Percentiles rank a stretch among this genome's conserved stretches.
Evolutionary conservation across 2,797 vertebrate species (phyloP).

Genomic region (Choloepus didactylus): DNA sequence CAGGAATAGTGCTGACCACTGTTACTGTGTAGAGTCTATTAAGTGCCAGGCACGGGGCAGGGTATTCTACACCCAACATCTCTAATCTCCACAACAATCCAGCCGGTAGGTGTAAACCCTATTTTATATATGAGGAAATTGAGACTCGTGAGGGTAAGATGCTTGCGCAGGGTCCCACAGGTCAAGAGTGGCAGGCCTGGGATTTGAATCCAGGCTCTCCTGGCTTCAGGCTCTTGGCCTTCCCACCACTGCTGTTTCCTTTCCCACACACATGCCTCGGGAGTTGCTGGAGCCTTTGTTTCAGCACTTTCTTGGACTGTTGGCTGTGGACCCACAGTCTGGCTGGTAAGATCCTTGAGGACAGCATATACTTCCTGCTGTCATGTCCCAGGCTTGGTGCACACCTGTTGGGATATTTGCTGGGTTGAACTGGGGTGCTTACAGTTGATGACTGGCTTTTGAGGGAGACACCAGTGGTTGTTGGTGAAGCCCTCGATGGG

Average conservation of each 20-base stretch:
- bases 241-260: not conserved
- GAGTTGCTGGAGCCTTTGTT: not conserved
- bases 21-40: not conserved
- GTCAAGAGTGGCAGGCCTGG: not conserved
- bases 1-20: not conserved
- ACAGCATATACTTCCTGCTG: not conserved
- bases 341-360: not conserved
- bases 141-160: slow-evolving; percentile 25
- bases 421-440: not conserved
- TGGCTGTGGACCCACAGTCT: not conserved
- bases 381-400: not conserved
- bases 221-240: slow-evolving; percentile 40
- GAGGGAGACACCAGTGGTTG: not conserved
- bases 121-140: slow-evolving; percentile 52
- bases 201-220: slow-evolving; percentile 17
- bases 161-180: not conserved
- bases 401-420: not conserved
- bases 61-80: not conserved
- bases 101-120: not conserved
- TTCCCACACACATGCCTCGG: not conserved
- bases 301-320: not conserved
- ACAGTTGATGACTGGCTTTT: not conserved
- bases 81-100: not conserved
- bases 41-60: not conserved
- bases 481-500: slow-evolving; percentile 21